Evolutionary conservation across 1,140 invertebrate species (phyloP), one percentile per base, ranked within the genome.

Genomic region (Elymnias hypermnestra): DNA sequence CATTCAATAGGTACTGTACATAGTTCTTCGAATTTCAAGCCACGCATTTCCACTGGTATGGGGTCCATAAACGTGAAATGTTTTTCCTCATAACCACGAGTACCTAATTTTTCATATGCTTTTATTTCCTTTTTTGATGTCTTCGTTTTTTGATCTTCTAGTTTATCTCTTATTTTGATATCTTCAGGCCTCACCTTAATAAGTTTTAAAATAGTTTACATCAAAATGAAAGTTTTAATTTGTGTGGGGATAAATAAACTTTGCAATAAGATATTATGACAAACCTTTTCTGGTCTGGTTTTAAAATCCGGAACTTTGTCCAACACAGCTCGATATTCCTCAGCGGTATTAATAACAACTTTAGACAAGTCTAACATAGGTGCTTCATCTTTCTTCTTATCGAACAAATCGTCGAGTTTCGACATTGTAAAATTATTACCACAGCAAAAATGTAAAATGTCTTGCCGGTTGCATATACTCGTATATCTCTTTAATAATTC

Each of bases 291-390:
- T 0, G 94, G 90, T 57, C 94, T 91, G 37, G 96, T 95, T 84
- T 95, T 95, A 63, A 94, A 96, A 66, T 97, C 95, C 0, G 95
- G 94, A 13, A 96, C 92, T 82, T 94, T 94, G 55, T 96, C 94
- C 59, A 94, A 87, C 13, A 95, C 88, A 39, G 91, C 90, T 54
- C 92, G 90, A 57, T 95, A 95, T 67, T 97, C 95, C 63, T 96
- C 94, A 51, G 91, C 90, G 9, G 90, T 91, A 53, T 90, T 93
- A 23, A 89, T 90, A 2, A 92, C 90, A n/a, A 90, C 89, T 76
- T 93, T 93, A 37, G 93, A 94, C 40, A 97, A 88, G 83, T 97
- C 95, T 2, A 96, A 87, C 49, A 96, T 92, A 37, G 93, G 91
- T 22, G 92, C 91, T 36, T 91, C 90, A 68, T 95, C 93, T 79